These are phyloP conservation scores for Hipposideros larvatus DNA, from an alignment of 2,797 vertebrate species.

Conservation along the genomic window DNA sequence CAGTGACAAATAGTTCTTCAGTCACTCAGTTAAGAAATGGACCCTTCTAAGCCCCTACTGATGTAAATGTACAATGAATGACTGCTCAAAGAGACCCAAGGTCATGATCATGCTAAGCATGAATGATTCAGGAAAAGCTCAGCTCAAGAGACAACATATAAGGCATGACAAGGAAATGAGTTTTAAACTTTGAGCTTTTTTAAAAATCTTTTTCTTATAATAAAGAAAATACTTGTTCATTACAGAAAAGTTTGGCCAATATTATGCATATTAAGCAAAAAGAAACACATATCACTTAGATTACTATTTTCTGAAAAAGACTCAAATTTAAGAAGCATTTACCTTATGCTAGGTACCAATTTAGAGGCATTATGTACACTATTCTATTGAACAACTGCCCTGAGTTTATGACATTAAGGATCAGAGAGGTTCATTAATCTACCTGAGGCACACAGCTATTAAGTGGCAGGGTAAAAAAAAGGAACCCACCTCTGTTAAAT, in stretches of 20 bases:
- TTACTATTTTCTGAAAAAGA: not conserved
- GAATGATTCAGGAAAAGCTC: not conserved
- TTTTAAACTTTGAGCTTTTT: not conserved
- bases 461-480: not conserved
- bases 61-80: not conserved
- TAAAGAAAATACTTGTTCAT: not conserved
- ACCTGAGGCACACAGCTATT: not conserved
- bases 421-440: slow-evolving; percentile 2
- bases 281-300: not conserved
- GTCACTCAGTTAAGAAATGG: slow-evolving; percentile 38
- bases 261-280: not conserved
- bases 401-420: not conserved
- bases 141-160: not conserved
- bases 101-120: not conserved
- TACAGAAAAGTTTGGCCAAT: slow-evolving; percentile 18
- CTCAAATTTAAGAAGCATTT: not conserved
- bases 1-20: slow-evolving; percentile 25
- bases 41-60: not conserved
- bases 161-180: not conserved
- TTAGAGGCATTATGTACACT: not conserved
- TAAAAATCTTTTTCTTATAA: not conserved
- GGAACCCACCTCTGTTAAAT: not conserved
- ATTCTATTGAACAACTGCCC: not conserved
- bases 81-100: not conserved
- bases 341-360: not conserved